Evolutionary conservation across 2,113 vertebrate genomes (phyloP), one percentile per base, ranked within the genome.

Genomic region (Istiophorus platypterus): DNA sequence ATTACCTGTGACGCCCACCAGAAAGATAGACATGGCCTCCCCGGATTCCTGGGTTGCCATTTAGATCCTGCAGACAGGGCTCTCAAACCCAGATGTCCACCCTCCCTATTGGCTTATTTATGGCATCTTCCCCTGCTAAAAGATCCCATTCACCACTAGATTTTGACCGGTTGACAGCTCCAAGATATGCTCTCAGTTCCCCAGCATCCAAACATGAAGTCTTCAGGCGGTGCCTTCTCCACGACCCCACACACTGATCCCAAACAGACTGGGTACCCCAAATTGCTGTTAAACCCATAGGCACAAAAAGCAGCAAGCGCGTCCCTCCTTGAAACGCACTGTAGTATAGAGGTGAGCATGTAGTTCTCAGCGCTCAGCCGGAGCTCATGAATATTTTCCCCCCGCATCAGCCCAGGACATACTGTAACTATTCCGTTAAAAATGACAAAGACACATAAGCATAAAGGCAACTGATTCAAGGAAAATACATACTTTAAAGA

Each of bases 401-500:
- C 31, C 8, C 27, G 34, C 18, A 0, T 0, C n/a, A n/a, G n/a
- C n/a, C n/a, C n/a, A n/a, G n/a, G n/a, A n/a, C n/a, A n/a, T n/a
- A 17, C 17, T 64, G 18, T 72, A 70, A 80, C 39, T 76, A 13
- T 56, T 59, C 6, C 34, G 17, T 67, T 72, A 29, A 29, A 27
- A 24, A 45, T 1, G 17, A 59, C 52, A 31, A 41, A 58, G n/a
- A 56, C 24, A 64, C 12, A 49, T 7, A 56, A 26, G 20, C 56
- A 70, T 3, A 61, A 1, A 17, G 10, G 1, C 68, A 83, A 45
- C 37, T 69, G 54, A 75, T 78, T 70, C 70, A 72, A 84, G n/a
- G 37, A 65, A 24, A 67, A 45, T 13, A 66, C 5, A 76, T 70
- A 71, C 9, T 54, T 69, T 73, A 76, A 80, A 76, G 31, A 59